A percentile compares a stretch with the other conserved stretches of the same genome.
Conservation (phyloP, 2,888 invertebrate species). For the Lottia gigantea region DNA sequence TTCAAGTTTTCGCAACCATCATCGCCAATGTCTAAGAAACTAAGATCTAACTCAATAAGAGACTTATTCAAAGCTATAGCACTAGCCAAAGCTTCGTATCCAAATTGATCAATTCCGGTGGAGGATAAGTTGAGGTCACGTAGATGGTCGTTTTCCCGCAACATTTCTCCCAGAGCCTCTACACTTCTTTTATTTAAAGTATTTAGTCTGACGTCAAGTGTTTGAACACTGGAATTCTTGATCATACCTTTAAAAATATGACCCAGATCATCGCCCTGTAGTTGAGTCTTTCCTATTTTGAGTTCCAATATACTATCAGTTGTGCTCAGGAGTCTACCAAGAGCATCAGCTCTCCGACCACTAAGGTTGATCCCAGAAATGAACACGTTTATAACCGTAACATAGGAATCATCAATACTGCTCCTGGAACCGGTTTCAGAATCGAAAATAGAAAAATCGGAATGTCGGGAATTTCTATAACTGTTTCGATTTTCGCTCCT, state of each 20-base stretch:
- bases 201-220: slow-evolving; percentile 61
- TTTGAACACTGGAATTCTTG: slow-evolving; percentile 45
- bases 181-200: slow-evolving; percentile 56
- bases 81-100: slow-evolving; percentile 47
- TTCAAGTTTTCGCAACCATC: slow-evolving; percentile 54
- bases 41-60: slow-evolving; percentile 61
- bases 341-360: slow-evolving; percentile 44
- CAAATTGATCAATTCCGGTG: slow-evolving; percentile 52
- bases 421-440: neutral
- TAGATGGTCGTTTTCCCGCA: slow-evolving; percentile 50
- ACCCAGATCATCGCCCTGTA: slow-evolving; percentile 51
- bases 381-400: slow-evolving; percentile 60
- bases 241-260: slow-evolving; percentile 46
- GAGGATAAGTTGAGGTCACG: slow-evolving; percentile 59
- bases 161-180: slow-evolving; percentile 44
- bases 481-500: slow-evolving; percentile 42
- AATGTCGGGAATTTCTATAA: slow-evolving; percentile 48
- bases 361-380: slow-evolving; percentile 58
- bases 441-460: slow-evolving; percentile 40
- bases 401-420: slow-evolving; percentile 39
- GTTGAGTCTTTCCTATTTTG: slow-evolving; percentile 59
- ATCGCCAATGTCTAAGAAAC: slow-evolving; percentile 63
- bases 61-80: slow-evolving; percentile 47
- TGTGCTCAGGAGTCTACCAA: slow-evolving; percentile 48
- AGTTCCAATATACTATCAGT: slow-evolving; percentile 60